Evolutionary conservation across 2,113 vertebrate genomes (phyloP).

Genomic region (Brachyhypopomus occidentalis): DNA sequence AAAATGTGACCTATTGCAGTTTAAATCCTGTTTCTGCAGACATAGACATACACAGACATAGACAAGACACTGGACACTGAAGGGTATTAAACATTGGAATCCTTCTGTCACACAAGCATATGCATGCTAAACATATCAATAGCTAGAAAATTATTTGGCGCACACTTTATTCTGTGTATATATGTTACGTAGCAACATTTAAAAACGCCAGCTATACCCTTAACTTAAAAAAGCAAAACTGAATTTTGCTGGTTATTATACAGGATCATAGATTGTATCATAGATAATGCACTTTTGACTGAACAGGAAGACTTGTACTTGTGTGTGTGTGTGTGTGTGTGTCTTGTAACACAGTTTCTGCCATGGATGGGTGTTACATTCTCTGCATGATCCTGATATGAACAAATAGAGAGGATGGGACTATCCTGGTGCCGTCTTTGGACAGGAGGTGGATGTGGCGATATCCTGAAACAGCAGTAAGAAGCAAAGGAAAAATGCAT

Average conservation of each 20-base stretch:
- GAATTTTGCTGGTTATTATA: neutral
- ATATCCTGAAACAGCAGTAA: slow-evolving; percentile 77
- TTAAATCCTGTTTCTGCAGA: neutral
- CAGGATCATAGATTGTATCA: neutral
- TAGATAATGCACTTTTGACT: neutral
- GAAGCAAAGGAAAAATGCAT: neutral
- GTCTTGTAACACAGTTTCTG: neutral
- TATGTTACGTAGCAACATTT: neutral
- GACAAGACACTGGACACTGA: neutral
- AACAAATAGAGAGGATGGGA: slow-evolving; percentile 88
- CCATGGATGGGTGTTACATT: slow-evolving; percentile 8
- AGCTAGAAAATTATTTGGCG: slow-evolving; percentile 22
- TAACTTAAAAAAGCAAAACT: neutral
- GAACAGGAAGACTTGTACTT: slow-evolving; percentile 35
- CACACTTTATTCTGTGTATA: too few species aligned
- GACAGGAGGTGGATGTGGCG: slow-evolving; percentile 93
- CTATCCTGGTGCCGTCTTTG: slow-evolving; percentile 87
- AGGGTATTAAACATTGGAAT: neutral
- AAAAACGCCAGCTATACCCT: neutral
- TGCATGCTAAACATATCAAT: neutral
- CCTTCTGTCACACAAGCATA: neutral
- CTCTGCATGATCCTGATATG: slow-evolving; percentile 75
- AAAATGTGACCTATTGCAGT: neutral
- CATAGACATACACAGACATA: too few species aligned
- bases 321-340: neutral